Conservation (phyloP, 2,888 invertebrate species). For the Zelleria hepariella region DNA sequence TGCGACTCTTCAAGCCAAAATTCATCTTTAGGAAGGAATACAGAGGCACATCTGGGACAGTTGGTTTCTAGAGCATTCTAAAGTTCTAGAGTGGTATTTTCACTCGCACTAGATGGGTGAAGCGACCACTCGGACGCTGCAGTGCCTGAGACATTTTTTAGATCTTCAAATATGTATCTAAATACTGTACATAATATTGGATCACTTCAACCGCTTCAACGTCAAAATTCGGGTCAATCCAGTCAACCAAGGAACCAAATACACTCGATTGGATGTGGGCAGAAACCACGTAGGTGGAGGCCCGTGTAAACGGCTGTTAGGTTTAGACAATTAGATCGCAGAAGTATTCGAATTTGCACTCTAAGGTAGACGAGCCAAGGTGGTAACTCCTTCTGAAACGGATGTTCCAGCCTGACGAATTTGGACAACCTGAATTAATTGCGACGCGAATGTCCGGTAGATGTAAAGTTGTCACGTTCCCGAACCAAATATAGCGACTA, state of each 20-base stretch:
- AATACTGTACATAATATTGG: too few relatives aligned
- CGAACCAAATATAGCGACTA: constrained; percentile 53
- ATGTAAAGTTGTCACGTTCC: constrained; percentile 53
- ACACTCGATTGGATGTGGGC: constrained; percentile 64
- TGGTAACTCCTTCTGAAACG: constrained; percentile 15
- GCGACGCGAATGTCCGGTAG: constrained; percentile 21
- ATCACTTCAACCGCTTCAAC: not conserved
- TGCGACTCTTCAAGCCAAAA: too few relatives aligned
- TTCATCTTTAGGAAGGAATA: too few relatives aligned
- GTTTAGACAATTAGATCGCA: constrained; percentile 35
- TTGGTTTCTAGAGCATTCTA: too few relatives aligned
- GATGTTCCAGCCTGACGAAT: constrained; percentile 31
- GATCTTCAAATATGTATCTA: too few relatives aligned
- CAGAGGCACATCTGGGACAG: too few relatives aligned
- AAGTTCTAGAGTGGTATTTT: too few relatives aligned
- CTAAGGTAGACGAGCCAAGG: constrained; percentile 39
- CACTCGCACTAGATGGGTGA: too few relatives aligned
- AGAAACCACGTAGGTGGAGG: constrained; percentile 61
- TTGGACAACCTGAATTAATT: constrained; percentile 63
- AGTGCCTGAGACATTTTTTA: too few relatives aligned
- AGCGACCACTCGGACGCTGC: too few relatives aligned
- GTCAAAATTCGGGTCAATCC: constrained; percentile 46
- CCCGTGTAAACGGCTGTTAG: constrained; percentile 56
- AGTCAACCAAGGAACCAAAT: constrained; percentile 24
- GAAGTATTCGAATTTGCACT: constrained; percentile 31